Evolutionary conservation across 2,888 invertebrate species (phyloP).

Genomic region (Griposia aprilina): DNA sequence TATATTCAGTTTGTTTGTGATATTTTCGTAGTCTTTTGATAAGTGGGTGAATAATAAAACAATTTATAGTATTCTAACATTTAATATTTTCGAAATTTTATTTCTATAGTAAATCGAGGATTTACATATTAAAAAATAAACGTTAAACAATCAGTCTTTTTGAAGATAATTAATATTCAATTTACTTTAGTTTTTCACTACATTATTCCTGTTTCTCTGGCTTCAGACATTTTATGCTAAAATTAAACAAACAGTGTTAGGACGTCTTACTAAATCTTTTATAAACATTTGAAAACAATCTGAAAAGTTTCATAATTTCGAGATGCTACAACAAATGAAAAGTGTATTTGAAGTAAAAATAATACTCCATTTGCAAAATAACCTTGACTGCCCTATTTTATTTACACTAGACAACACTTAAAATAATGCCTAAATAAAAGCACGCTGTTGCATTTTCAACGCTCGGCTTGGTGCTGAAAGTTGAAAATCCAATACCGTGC

Average conservation of each 20-base stretch:
- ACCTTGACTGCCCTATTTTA: neutral
- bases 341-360: neutral
- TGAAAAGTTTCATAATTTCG: neutral
- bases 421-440: neutral
- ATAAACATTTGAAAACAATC: neutral
- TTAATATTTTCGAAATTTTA: conserved; percentile 82
- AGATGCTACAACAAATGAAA: neutral
- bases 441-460: too few species aligned
- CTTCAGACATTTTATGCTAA: conserved; percentile 52
- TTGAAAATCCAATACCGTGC: neutral
- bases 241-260: neutral
- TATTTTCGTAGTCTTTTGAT: neutral
- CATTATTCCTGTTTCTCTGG: conserved; percentile 54
- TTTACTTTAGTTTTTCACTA: conserved; percentile 70
- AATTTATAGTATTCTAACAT: conserved; percentile 78
- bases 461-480: neutral
- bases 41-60: conserved; percentile 36
- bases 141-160: conserved; percentile 89
- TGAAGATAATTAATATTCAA: conserved; percentile 83
- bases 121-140: conserved; percentile 82
- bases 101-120: conserved; percentile 82
- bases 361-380: neutral
- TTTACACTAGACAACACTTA: too few species aligned
- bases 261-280: neutral
- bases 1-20: neutral